phyloP scores from a whole-genome alignment of 2,888 invertebrate species.

The Trichacis sp. region DNA sequence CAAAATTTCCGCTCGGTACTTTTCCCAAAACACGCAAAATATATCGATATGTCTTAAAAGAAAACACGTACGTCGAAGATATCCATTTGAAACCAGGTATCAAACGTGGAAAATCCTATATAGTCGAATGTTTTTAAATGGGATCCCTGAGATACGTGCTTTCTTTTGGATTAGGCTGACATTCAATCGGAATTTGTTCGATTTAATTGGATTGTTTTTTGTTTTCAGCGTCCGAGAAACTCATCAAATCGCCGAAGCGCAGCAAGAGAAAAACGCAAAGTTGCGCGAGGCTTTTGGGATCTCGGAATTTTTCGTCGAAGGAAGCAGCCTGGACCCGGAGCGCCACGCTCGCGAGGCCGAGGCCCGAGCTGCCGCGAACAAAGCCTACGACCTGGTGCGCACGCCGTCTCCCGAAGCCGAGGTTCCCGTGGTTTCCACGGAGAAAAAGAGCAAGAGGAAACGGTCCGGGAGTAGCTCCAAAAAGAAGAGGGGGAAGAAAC shows the following conservation, averaged over 20 bases:
- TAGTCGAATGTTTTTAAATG: too few relatives aligned
- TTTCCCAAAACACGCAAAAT: too few relatives aligned
- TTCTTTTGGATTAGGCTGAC: too few relatives aligned
- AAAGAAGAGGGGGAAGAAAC: constrained; percentile 82
- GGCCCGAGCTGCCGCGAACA: constrained; percentile 70
- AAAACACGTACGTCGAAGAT: too few relatives aligned
- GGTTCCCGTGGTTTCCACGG: constrained; percentile 39
- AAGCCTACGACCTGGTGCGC: constrained; percentile 80
- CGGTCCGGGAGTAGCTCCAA: constrained; percentile 70
- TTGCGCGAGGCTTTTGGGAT: constrained; percentile 95
- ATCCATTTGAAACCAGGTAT: too few relatives aligned
- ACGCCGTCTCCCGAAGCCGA: constrained; percentile 76
- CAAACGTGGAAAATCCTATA: too few relatives aligned
- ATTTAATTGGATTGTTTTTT: constrained; percentile 6
- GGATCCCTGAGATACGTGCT: too few relatives aligned
- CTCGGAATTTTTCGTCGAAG: constrained; percentile 92
- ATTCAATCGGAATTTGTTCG: too few relatives aligned
- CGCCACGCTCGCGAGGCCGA: constrained; percentile 74
- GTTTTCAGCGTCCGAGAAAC: constrained; percentile 87
- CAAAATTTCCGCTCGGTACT: constrained; percentile 63
- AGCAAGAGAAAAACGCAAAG: constrained; percentile 94
- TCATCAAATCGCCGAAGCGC: constrained; percentile 95
- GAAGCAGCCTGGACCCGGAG: constrained; percentile 90
- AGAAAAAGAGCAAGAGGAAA: constrained; percentile 67
- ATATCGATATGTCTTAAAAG: too few relatives aligned